These are phyloP conservation scores for Eublepharis macularius DNA, from an alignment of 2,113 vertebrate species.

Conservation along the genomic window DNA sequence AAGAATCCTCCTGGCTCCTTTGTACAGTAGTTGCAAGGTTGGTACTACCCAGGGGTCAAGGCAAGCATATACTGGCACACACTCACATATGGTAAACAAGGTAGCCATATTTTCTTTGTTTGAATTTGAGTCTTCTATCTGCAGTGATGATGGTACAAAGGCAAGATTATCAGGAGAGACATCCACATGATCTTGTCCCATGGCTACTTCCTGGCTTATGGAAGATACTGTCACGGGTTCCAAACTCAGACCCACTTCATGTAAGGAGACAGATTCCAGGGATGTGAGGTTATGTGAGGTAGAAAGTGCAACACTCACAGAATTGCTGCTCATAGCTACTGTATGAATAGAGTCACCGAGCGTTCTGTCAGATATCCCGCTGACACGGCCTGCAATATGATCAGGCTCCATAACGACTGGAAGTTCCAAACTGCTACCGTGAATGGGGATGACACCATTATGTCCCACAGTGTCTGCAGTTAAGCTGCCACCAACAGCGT, in stretches of 20 bases:
- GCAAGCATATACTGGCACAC: conserved; percentile 51
- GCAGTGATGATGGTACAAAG: conserved; percentile 89
- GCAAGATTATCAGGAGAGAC: conserved; percentile 90
- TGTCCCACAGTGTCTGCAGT: conserved; percentile 85
- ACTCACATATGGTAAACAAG: conserved; percentile 94
- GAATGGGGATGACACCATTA: conserved; percentile 86
- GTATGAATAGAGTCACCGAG: conserved; percentile 89
- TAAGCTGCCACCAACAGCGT: conserved; percentile 74
- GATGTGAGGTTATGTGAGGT: conserved; percentile 87
- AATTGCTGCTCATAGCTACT: conserved; percentile 86
- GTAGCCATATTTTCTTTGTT: conserved; percentile 95
- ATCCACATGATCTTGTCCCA: conserved; percentile 82
- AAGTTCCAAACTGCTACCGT: conserved; percentile 88
- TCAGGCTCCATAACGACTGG: conserved; percentile 93
- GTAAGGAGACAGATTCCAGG: conserved; percentile 89
- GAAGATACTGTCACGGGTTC: conserved; percentile 92
- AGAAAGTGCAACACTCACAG: conserved; percentile 93
- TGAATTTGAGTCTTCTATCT: conserved; percentile 91
- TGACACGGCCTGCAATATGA: conserved; percentile 81
- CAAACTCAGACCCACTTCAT: conserved; percentile 89
- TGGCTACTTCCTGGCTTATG: conserved; percentile 91
- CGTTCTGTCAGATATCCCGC: conserved; percentile 78
- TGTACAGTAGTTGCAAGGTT: neutral
- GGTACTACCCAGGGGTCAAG: conserved; percentile 24
- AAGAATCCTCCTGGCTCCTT: neutral